A percentile compares a stretch with the other conserved stretches of the same genome.
These are phyloP conservation scores for Lamellibrachia satsuma DNA, from an alignment of 2,888 invertebrate species.

Conservation along the genomic window DNA sequence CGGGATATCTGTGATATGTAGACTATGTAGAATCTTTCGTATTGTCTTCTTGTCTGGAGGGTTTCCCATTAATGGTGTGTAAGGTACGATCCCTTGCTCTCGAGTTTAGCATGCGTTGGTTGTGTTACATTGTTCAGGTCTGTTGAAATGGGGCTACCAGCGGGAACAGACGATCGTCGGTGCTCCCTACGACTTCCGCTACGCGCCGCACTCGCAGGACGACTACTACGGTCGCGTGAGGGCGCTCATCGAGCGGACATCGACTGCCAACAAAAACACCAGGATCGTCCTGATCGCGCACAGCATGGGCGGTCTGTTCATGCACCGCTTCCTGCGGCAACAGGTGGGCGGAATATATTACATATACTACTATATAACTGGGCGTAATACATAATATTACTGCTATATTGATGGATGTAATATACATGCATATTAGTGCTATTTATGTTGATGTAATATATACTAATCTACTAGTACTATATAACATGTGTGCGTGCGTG, in stretches of 20 bases:
- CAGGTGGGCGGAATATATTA: not conserved
- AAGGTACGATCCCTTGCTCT: constrained; percentile 8
- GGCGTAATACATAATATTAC: no score
- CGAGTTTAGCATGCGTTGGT: not conserved
- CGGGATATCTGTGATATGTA: no score
- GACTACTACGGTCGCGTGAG: constrained; percentile 24
- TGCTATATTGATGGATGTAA: no score
- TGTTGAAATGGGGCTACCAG: constrained; percentile 28
- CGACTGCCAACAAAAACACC: constrained; percentile 8
- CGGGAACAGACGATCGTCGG: constrained; percentile 22
- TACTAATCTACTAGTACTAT: no score
- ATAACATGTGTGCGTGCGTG: no score
- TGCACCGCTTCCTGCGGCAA: constrained; percentile 26
- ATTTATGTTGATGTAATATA: no score
- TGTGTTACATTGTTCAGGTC: not conserved
- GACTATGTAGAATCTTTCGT: no score
- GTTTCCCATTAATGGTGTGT: not conserved
- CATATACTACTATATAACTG: not conserved
- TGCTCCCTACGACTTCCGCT: constrained; percentile 35
- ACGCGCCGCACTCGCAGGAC: constrained; percentile 28
- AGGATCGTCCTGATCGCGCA: constrained; percentile 29
- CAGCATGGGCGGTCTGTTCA: constrained; percentile 31
- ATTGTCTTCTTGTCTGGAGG: not conserved
- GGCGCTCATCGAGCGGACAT: constrained; percentile 29
- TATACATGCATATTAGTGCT: no score